Conservation (phyloP, 2,113 vertebrate genomes). For the Telmatochromis sp. region DNA sequence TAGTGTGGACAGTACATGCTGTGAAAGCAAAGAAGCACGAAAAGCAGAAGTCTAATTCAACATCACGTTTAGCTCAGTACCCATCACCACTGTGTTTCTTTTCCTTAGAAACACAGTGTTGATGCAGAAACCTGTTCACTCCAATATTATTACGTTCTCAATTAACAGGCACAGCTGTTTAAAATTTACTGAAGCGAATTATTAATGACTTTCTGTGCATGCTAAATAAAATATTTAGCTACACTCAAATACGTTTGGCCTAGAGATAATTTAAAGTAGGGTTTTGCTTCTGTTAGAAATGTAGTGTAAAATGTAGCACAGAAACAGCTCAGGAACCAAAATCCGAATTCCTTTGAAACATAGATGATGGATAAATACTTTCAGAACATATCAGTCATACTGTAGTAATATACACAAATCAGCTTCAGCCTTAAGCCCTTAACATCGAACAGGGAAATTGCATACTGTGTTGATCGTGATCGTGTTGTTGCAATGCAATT, state of each 20-base stretch:
- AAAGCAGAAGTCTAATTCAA: neutral
- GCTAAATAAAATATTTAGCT: neutral
- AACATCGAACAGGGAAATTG: neutral
- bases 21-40: neutral
- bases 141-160: neutral
- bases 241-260: neutral
- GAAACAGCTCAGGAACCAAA: neutral
- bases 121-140: neutral
- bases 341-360: neutral
- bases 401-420: neutral
- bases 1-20: neutral
- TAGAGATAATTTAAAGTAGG: neutral
- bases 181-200: neutral
- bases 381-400: neutral
- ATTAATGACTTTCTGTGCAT: neutral
- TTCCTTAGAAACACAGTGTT: neutral
- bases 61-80: neutral
- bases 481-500: neutral
- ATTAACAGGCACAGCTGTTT: neutral
- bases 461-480: neutral
- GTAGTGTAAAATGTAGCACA: neutral
- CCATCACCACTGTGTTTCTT: neutral
- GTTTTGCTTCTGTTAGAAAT: neutral
- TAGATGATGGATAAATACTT: neutral
- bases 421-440: neutral